Evolutionary conservation across 2,113 vertebrate genomes (phyloP).

Genomic region (Perca flavescens): DNA sequence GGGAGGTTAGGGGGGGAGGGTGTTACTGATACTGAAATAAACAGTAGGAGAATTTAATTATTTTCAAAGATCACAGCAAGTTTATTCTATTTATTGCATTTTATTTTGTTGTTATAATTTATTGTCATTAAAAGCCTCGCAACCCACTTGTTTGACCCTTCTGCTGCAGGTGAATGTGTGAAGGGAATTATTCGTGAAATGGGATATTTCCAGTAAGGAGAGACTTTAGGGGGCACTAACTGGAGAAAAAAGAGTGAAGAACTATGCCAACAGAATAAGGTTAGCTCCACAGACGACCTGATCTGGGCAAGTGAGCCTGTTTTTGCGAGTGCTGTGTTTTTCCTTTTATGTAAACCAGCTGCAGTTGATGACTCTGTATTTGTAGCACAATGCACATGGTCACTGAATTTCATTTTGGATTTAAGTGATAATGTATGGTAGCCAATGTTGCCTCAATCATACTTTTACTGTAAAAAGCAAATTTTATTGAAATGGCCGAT

Average conservation of each 20-base stretch:
- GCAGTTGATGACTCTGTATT: neutral
- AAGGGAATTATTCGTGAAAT: neutral
- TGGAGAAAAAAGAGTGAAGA: constrained; percentile 66
- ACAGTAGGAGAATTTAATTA: neutral
- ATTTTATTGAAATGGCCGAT: neutral
- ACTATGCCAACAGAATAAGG: constrained; percentile 53
- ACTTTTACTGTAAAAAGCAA: neutral
- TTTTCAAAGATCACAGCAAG: neutral
- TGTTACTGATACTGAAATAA: neutral
- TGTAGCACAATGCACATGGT: no score
- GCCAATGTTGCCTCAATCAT: neutral
- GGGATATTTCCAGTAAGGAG: neutral
- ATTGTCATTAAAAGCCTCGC: neutral
- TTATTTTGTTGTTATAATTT: neutral
- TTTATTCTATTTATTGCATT: neutral
- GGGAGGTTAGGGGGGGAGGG: neutral
- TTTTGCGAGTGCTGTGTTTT: neutral
- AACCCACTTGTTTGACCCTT: neutral
- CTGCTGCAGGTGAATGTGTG: neutral
- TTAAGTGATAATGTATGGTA: neutral
- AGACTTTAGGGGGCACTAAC: neutral
- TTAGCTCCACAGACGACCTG: constrained; percentile 74
- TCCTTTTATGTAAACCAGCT: neutral
- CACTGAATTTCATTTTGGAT: neutral
- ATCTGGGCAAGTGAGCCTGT: constrained; percentile 75